A percentile compares a stretch with the other conserved stretches of the same genome.
Evolutionary conservation across 2,113 vertebrate genomes (phyloP).

Genomic region (Tetrao urogallus): DNA sequence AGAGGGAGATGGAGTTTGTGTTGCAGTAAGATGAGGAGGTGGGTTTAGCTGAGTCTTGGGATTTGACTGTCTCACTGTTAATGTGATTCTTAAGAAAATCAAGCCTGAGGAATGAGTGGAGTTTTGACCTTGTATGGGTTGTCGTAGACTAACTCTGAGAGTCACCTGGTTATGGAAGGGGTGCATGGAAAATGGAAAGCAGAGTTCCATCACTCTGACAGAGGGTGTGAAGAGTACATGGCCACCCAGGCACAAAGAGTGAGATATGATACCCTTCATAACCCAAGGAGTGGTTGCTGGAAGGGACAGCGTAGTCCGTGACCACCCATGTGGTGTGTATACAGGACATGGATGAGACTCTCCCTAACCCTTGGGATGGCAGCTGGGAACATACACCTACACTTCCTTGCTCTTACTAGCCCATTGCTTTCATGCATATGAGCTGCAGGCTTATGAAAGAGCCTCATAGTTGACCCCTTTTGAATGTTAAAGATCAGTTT

Average conservation of each 20-base stretch:
- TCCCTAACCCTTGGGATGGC: constrained; percentile 25
- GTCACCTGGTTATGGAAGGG: background rate
- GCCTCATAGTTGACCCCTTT: background rate
- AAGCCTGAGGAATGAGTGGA: background rate
- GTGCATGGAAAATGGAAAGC: constrained; percentile 5
- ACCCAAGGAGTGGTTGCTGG: constrained; percentile 50
- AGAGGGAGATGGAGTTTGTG: background rate
- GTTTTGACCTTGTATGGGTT: constrained; percentile 41
- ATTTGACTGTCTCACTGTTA: background rate
- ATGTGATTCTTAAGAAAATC: constrained; percentile 21
- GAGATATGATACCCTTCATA: background rate
- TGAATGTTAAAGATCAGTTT: background rate
- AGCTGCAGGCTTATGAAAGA: background rate
- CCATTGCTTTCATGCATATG: background rate
- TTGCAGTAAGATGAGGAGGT: background rate
- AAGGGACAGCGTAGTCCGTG: background rate
- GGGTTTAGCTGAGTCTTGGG: constrained; percentile 12
- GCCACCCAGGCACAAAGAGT: constrained; percentile 53
- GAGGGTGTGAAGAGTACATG: constrained; percentile 14
- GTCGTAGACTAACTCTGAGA: background rate
- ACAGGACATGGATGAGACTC: background rate
- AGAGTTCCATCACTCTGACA: background rate
- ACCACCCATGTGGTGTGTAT: constrained; percentile 53
- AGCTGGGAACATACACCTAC: constrained; percentile 63
- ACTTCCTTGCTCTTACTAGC: background rate